These are phyloP conservation scores for Erynnis tages DNA, from an alignment of 2,888 invertebrate genomes.

Conservation along the genomic window DNA sequence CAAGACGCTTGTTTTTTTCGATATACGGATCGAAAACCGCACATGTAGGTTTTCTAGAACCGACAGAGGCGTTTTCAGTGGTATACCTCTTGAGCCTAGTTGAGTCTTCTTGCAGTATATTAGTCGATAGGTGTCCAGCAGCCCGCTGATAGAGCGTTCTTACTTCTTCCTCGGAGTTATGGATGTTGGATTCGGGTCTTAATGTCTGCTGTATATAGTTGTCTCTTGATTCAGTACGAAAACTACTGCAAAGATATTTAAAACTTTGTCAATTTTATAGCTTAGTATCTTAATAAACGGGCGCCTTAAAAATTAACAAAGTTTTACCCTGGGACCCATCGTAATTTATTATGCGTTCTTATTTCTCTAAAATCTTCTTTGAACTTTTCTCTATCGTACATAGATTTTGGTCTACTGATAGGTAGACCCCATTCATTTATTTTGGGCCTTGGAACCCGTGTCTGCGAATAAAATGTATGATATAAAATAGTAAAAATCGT, in stretches of 20 bases:
- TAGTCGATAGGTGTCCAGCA: slow-evolving; percentile 46
- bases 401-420: slow-evolving; percentile 49
- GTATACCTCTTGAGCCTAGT: slow-evolving; percentile 41
- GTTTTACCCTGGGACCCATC: slow-evolving; percentile 63
- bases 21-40: slow-evolving; percentile 51
- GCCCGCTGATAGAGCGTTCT: slow-evolving; percentile 46
- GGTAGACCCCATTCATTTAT: slow-evolving; percentile 52
- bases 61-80: slow-evolving; percentile 53
- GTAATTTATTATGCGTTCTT: slow-evolving; percentile 57
- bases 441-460: slow-evolving; percentile 54
- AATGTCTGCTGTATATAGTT: slow-evolving; percentile 51
- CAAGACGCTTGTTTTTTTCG: slow-evolving; percentile 54
- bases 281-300: too few relatives aligned
- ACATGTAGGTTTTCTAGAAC: slow-evolving; percentile 57
- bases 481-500: background rate
- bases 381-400: slow-evolving; percentile 65
- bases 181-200: slow-evolving; percentile 46
- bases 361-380: slow-evolving; percentile 63
- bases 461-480: slow-evolving; percentile 39
- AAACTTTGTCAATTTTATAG: too few relatives aligned
- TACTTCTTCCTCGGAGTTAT: slow-evolving; percentile 54
- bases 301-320: background rate
- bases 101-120: slow-evolving; percentile 44
- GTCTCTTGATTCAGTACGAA: slow-evolving; percentile 63
- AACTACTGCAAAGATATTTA: slow-evolving; percentile 59